Conservation (phyloP, 1,140 invertebrate species). For the Bilobella aurantiaca region DNA sequence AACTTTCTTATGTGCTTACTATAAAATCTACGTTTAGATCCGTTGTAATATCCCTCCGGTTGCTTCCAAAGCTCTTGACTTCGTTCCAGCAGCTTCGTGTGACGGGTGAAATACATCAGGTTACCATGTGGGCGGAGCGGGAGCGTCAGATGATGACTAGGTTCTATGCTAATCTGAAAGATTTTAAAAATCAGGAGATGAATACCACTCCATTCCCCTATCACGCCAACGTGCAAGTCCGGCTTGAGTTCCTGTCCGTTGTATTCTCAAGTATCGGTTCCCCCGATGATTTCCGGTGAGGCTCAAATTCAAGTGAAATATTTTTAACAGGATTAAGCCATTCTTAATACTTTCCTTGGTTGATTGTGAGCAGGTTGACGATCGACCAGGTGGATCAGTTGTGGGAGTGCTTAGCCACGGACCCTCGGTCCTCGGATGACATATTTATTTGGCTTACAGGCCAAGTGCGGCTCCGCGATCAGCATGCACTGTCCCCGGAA, state of each 20-base stretch:
- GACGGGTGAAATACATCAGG: slow-evolving; percentile 40
- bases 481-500: slow-evolving; percentile 75
- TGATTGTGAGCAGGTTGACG: slow-evolving; percentile 48
- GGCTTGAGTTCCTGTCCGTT: slow-evolving; percentile 80
- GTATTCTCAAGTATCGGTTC: slow-evolving; percentile 83
- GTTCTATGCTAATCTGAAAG: slow-evolving; percentile 69
- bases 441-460: slow-evolving; percentile 74
- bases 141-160: slow-evolving; percentile 82
- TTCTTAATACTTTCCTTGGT: slow-evolving; percentile 14
- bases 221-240: slow-evolving; percentile 77
- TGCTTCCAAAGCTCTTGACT: slow-evolving; percentile 78
- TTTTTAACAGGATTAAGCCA: background rate
- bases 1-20: no score
- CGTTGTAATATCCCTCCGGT: slow-evolving; percentile 72
- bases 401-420: slow-evolving; percentile 78
- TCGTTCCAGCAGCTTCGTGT: slow-evolving; percentile 84
- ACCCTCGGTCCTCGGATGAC: slow-evolving; percentile 74
- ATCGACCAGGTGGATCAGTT: slow-evolving; percentile 78
- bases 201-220: slow-evolving; percentile 59
- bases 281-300: slow-evolving; percentile 74
- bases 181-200: slow-evolving; percentile 39
- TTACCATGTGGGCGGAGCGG: slow-evolving; percentile 66
- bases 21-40: no score
- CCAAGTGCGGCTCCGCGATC: slow-evolving; percentile 50
- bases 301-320: background rate